Base-by-base conservation (phyloP, 2,797 vertebrate genomes). In the Chelon labrosus region DNA sequence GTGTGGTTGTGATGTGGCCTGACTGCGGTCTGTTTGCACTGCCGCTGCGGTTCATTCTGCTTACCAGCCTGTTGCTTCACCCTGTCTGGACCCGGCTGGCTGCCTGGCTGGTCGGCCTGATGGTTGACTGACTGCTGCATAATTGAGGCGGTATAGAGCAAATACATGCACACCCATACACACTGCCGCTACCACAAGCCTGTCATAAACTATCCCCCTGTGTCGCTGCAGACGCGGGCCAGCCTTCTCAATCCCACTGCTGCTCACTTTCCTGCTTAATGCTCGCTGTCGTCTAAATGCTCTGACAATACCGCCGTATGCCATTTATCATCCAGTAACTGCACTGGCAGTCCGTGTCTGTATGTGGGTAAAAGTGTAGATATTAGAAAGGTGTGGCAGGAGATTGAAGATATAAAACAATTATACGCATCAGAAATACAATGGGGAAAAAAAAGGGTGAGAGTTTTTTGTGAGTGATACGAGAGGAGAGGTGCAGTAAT, bases 1-100 rank as follows among this genome's bases (percentile, higher is more conserved):
- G 74, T 89, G 92, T 82, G 91, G 90, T 89, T 78, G 87, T 85
- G 83, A 80, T 92, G 92, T 82, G 93, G 91, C 91, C 82, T 37
- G 81, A 64, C 82, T 88, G 91, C 65, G 93, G 92, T 92, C 85
- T 84, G 83, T 91, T 90, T 89, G 84, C 87, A 31, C 86, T 78
- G 79, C 83, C 79, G 63, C 77, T 84, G 92, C 2, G 90, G 90
- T 93, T 87, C 80, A 68, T 42, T 90, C 62, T 84, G 84, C 84
- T 76, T 41, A 82, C 82, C 80, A 79, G 85, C 74, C 70, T 73
- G 65, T 83, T 75, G 83, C 73, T 88, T 85, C 68, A 72, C 83
- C 80, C 82, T 3, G 86, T 79, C 70, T 82, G 86, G 83, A 73
- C 75, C 82, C 73, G 2, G 35, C 69, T 42, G 77, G 59, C 81